Conservation (phyloP, 2,888 invertebrate species). For the Leucania comma region DNA sequence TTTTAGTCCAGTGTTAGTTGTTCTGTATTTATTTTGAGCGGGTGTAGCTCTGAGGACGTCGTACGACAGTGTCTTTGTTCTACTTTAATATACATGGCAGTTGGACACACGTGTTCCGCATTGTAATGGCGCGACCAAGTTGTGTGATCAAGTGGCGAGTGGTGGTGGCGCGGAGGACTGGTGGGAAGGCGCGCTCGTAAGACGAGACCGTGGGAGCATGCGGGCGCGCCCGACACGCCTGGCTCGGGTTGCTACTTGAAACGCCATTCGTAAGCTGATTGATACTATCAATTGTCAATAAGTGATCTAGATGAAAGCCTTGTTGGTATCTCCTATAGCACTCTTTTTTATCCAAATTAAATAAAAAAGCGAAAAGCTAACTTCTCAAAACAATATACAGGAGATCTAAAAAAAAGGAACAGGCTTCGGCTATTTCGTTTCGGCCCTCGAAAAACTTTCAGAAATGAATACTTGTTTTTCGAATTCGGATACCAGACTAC, state of each 20-base stretch:
- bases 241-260: slow-evolving; percentile 59
- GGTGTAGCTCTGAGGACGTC: slow-evolving; percentile 37
- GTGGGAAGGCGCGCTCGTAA: slow-evolving; percentile 74
- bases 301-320: slow-evolving; percentile 1
- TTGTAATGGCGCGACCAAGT: slow-evolving; percentile 76
- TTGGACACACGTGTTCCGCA: slow-evolving; percentile 82
- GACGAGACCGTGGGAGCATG: slow-evolving; percentile 86
- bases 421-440: slow-evolving; percentile 36
- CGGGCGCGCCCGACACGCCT: slow-evolving; percentile 72
- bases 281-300: slow-evolving; percentile 25
- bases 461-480: slow-evolving; percentile 44
- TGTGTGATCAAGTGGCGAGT: slow-evolving; percentile 73
- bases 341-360: slow-evolving; percentile 16
- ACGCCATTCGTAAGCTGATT: slow-evolving; percentile 38
- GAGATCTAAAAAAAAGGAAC: slow-evolving; percentile 21
- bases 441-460: slow-evolving; percentile 35
- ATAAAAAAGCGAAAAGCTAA: slow-evolving; percentile 15
- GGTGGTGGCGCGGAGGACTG: slow-evolving; percentile 38
- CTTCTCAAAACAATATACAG: slow-evolving; percentile 28
- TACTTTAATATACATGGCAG: slow-evolving; percentile 64
- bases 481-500: slow-evolving; percentile 34
- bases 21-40: slow-evolving; percentile 53
- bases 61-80: slow-evolving; percentile 57
- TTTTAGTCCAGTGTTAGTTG: slow-evolving; percentile 36
- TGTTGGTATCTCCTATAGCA: slow-evolving; percentile 4